These are phyloP conservation scores for Morinoia aosen DNA, from an alignment of 2,888 invertebrate species.

Conservation along the genomic window DNA sequence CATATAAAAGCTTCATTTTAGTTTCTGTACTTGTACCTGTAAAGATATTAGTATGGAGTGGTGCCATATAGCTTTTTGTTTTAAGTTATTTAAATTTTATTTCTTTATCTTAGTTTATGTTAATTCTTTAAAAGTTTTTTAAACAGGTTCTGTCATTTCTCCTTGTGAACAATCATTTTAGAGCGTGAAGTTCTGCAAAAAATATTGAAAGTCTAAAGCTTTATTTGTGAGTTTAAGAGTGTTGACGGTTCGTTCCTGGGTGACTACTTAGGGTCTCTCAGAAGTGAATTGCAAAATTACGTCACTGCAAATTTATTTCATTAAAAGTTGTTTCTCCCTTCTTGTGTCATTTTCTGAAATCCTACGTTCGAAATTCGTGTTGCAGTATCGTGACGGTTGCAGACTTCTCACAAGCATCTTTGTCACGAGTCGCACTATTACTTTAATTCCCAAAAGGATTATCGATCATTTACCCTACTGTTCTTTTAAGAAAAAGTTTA, in stretches of 20 bases:
- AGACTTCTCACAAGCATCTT: no score
- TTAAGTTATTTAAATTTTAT: not conserved
- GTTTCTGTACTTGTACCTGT: not conserved
- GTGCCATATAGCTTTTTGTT: conserved; percentile 6
- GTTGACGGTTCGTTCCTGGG: no score
- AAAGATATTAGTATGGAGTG: conserved; percentile 19
- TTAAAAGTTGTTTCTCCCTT: not conserved
- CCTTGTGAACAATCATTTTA: not conserved
- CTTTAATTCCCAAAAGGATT: not conserved
- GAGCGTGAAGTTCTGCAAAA: not conserved
- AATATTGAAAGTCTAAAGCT: not conserved
- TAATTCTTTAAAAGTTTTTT: not conserved
- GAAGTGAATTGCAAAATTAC: not conserved
- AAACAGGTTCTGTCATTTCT: not conserved
- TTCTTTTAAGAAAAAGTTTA: no score
- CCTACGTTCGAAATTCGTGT: not conserved
- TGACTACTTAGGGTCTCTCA: not conserved
- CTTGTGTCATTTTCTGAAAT: not conserved
- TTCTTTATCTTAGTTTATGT: not conserved
- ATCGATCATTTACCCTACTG: not conserved
- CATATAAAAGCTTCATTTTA: not conserved
- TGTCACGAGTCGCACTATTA: not conserved
- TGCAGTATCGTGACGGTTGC: no score
- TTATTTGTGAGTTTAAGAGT: not conserved
- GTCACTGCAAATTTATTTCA: not conserved